Percentiles rank a stretch among this genome's conserved stretches.
phyloP scores from a whole-genome alignment of 2,888 invertebrate genomes.

The Odontocolon sp. region DNA sequence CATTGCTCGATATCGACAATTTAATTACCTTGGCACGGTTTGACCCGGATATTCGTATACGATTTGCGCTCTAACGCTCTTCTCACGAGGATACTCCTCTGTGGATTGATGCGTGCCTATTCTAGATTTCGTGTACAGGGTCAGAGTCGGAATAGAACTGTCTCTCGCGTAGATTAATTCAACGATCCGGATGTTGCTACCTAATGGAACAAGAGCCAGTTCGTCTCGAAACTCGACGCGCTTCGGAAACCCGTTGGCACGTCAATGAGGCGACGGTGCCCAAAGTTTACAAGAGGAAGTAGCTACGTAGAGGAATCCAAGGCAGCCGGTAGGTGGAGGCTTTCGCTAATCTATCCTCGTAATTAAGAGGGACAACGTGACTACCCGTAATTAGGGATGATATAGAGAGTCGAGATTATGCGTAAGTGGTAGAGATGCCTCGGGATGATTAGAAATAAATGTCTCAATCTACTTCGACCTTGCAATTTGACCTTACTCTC shows the following conservation, averaged over 20 bases:
- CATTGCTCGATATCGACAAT: slow-evolving; percentile 59
- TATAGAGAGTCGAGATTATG: slow-evolving; percentile 25
- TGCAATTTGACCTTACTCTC: too few relatives aligned
- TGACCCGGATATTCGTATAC: slow-evolving; percentile 58
- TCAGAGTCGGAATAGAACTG: too few relatives aligned
- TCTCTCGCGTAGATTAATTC: too few relatives aligned
- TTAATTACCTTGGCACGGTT: slow-evolving; percentile 63
- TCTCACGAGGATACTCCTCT: neutral
- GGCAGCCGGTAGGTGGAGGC: neutral
- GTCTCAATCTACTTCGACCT: too few relatives aligned
- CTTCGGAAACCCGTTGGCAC: slow-evolving; percentile 9
- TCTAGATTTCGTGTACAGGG: neutral
- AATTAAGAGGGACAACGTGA: slow-evolving; percentile 53
- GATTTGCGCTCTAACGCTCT: neutral
- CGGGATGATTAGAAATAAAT: slow-evolving; percentile 25
- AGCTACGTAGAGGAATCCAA: neutral
- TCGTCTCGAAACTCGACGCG: neutral
- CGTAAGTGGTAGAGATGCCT: slow-evolving; percentile 19
- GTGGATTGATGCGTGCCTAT: too few relatives aligned
- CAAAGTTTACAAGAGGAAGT: slow-evolving; percentile 29
- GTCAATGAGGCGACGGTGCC: slow-evolving; percentile 35
- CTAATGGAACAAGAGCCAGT: too few relatives aligned
- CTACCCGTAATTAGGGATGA: slow-evolving; percentile 46
- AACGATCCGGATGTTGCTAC: too few relatives aligned
- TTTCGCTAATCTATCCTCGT: slow-evolving; percentile 32